A percentile compares a stretch with the other conserved stretches of the same genome.
Evolutionary conservation across 92 coral and sea anemone genomes (phyloP).

Genomic region (Plumapathes pennacea): DNA sequence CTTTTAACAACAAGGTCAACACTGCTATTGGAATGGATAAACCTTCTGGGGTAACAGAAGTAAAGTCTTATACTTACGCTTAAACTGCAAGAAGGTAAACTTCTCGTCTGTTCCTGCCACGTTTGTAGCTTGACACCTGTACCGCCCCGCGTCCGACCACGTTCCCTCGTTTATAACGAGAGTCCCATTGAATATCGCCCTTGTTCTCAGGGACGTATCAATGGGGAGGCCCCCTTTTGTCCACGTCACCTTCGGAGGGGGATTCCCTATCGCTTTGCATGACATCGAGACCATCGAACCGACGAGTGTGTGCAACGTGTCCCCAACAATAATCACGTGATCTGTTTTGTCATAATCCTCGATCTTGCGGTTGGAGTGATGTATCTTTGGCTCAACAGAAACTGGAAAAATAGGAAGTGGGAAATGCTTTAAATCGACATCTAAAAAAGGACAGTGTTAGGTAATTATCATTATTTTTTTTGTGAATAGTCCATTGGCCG

Average conservation of each 20-base stretch:
- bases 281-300: slow-evolving; percentile 66
- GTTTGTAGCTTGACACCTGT: slow-evolving; percentile 75
- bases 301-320: slow-evolving; percentile 60
- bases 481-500: too few species aligned
- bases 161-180: slow-evolving; percentile 39
- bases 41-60: too few species aligned
- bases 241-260: slow-evolving; percentile 78
- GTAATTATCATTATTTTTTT: too few species aligned
- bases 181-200: slow-evolving; percentile 44
- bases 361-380: slow-evolving; percentile 56
- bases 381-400: slow-evolving; percentile 75
- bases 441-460: too few species aligned
- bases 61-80: slow-evolving; percentile 72
- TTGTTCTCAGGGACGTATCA: neutral
- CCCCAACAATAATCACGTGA: slow-evolving; percentile 68
- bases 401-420: slow-evolving; percentile 33
- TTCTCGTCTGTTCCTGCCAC: slow-evolving; percentile 76
- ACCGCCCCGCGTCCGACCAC: slow-evolving; percentile 71
- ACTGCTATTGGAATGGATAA: too few species aligned
- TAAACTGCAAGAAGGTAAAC: slow-evolving; percentile 53
- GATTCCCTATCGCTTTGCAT: slow-evolving; percentile 80
- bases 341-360: slow-evolving; percentile 43
- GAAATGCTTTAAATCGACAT: too few species aligned
- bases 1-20: too few species aligned
- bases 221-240: slow-evolving; percentile 53